Percentiles rank a stretch among this genome's conserved stretches.
phyloP scores from a whole-genome alignment of 1,140 invertebrate genomes.

The Hydropsyche tenuis region DNA sequence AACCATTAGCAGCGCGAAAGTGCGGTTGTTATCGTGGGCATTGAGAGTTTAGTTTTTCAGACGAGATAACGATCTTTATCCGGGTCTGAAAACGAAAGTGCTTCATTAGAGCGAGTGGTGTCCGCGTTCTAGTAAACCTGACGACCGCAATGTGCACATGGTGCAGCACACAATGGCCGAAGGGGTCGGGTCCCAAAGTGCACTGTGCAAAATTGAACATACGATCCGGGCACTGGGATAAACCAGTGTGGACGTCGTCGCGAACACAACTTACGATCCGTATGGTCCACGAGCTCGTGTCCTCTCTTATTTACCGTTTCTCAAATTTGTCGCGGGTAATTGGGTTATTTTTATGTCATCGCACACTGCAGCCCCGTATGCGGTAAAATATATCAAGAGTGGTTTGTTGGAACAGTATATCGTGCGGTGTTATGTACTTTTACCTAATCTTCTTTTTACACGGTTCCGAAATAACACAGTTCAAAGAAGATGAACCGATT shows the following conservation, averaged over 20 bases:
- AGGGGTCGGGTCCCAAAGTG: not conserved
- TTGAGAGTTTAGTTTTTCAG: not conserved
- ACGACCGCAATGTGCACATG: not conserved
- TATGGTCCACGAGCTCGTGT: no score
- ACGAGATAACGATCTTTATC: not conserved
- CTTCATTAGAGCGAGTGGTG: not conserved
- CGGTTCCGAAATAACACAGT: no score
- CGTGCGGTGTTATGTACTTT: not conserved
- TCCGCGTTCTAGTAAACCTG: not conserved
- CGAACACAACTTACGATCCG: not conserved
- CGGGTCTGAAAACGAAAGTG: not conserved
- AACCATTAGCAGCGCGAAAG: no score
- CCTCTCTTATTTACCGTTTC: no score
- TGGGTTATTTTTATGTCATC: no score
- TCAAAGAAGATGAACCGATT: no score
- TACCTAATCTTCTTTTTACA: no score
- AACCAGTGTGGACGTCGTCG: not conserved
- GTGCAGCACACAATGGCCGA: not conserved
- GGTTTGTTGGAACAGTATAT: no score
- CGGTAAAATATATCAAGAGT: no score
- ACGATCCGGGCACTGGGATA: not conserved
- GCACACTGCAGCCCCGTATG: no score
- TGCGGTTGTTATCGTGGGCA: no score
- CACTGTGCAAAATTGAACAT: slow-evolving; percentile 3
- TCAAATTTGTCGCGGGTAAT: no score